A percentile compares a stretch with the other conserved stretches of the same genome.
phyloP scores from a whole-genome alignment of 2,797 vertebrate species.

The Mus spretus region DNA sequence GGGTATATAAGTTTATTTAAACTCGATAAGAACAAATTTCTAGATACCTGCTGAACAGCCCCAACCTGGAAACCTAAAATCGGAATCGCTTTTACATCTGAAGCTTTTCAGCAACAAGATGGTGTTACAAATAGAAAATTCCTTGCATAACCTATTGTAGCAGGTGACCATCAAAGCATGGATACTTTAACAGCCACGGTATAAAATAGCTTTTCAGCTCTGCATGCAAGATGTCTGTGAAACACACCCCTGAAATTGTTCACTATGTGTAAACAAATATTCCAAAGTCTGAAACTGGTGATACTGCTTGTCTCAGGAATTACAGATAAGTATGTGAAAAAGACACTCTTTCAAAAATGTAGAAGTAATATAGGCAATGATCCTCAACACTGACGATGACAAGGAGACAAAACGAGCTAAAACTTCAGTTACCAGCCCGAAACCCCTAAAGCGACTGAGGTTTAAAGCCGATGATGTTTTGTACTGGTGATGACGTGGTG shows the following conservation, averaged over 20 bases:
- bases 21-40: background rate
- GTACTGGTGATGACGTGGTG: background rate
- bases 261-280: background rate
- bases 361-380: background rate
- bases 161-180: background rate
- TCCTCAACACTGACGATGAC: background rate
- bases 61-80: background rate
- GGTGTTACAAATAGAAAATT: background rate
- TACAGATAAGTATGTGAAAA: constrained; percentile 10
- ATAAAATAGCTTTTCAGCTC: background rate
- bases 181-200: background rate
- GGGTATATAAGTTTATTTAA: background rate
- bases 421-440: background rate
- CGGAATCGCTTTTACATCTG: background rate
- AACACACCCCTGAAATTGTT: background rate
- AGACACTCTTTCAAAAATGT: background rate
- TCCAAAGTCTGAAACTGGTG: background rate
- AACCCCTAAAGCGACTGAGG: background rate
- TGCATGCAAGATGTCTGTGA: background rate
- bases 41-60: background rate
- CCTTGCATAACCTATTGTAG: background rate
- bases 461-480: background rate
- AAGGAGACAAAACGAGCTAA: background rate
- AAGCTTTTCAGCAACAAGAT: background rate
- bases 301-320: background rate